Base-by-base conservation (phyloP, 2,888 invertebrate species). In the Neoscelio sp. region DNA sequence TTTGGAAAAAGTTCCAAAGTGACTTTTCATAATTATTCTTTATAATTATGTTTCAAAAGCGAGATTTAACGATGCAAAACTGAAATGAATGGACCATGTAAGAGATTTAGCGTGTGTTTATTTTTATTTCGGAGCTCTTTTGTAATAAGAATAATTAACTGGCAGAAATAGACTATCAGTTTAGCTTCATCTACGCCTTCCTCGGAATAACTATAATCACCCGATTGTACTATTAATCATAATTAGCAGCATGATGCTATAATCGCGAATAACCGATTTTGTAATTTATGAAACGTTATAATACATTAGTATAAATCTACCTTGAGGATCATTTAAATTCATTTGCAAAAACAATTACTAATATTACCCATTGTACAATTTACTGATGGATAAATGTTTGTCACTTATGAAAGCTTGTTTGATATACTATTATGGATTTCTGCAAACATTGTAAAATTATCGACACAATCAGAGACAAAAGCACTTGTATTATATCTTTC, bases 1-100 rank as follows among this genome's bases (percentile, higher is more conserved):
- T 71, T 52, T 7, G 67, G 48, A 56, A 74, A 65, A 74, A 74
- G n/a, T 56, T 40, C 10, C 12, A 12, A 65, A 58, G 40, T 50
- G 35, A 58, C 50, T 60, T 50, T 50, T 30, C 62, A 23, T 62
- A 76, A 76, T 76, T 76, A 68, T 60, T 60, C 75, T 58, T 58
- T 13, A 40, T 60, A 60, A 60, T 67, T 67, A 74, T 67, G 42
- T 75, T 62, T 23, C 42, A 42, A 26, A 54, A 33, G 54, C 40
- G 18, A 52, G 54, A 50, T 17, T 54, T 54, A 52, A 44, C 44
- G 44, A 17, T 23, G 33, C 35, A n/a, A 40, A 28, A 42, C 6
- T n/a, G 20, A 42, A 65, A 52, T 52, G 48, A 7, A 48, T 64
- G 38, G 8, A 12, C 23, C 23, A 6, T 6, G 23, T 23, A 23